Conservation (phyloP, 2,888 invertebrate species). For the Lordiphosa andalusiaca region DNA sequence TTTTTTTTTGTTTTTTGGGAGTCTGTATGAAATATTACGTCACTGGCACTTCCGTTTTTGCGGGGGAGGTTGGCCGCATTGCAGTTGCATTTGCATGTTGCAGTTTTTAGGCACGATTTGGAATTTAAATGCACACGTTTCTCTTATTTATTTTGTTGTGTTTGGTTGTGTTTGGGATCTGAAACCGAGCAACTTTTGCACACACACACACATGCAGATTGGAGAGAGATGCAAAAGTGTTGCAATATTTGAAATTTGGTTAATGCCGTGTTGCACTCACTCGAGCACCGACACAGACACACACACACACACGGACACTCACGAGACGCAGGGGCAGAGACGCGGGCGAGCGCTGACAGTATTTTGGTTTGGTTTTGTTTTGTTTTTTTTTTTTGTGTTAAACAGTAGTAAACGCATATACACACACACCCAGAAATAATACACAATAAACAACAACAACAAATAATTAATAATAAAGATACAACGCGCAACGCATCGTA, state of each 20-base stretch:
- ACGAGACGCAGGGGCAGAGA: conserved; percentile 1
- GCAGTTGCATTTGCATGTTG: conserved; percentile 47
- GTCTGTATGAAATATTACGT: conserved; percentile 66
- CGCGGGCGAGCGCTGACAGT: conserved; percentile 24
- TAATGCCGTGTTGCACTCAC: conserved; percentile 23
- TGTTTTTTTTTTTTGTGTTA: not conserved
- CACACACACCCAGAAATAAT: conserved; percentile 45
- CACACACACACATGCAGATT: too few relatives aligned
- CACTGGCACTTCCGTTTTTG: conserved; percentile 72
- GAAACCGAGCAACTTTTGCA: conserved; percentile 54
- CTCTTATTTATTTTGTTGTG: conserved; percentile 19
- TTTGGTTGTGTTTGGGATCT: conserved; percentile 30
- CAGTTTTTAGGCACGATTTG: conserved; percentile 67
- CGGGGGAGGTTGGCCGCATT: conserved; percentile 29
- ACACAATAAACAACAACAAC: conserved; percentile 70
- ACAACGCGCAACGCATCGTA: conserved; percentile 76
- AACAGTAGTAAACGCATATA: conserved; percentile 31
- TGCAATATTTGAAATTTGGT: conserved; percentile 51
- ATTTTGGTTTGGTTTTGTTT: not conserved
- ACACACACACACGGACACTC: conserved; percentile 18
- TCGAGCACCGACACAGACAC: conserved; percentile 18
- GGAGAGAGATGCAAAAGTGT: conserved; percentile 35
- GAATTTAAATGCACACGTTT: conserved; percentile 66
- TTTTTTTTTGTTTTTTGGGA: conserved; percentile 28
- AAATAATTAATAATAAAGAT: conserved; percentile 74